Evolutionary conservation across 2,888 invertebrate genomes (phyloP), one percentile per base, ranked within the genome.

Genomic region (Pelosia muscerda): DNA sequence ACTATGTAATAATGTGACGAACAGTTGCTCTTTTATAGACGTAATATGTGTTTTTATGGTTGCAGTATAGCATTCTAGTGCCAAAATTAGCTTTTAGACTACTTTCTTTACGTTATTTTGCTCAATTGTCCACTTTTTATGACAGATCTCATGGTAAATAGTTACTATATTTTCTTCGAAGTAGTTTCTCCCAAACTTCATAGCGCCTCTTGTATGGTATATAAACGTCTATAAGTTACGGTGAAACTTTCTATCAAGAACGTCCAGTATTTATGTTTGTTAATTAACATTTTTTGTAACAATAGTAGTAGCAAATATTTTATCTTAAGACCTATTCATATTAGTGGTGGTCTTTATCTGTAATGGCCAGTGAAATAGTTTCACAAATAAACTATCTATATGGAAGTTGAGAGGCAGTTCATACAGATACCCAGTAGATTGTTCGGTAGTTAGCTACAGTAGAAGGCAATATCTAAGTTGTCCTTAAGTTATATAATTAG

Each of bases 1-100:
- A 67, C 80, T 42, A 26, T 57, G 77, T 68, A 71, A 77, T 75
- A 77, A 70, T 72, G 49, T 77, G 70, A 68, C 63, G 63, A 62
- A 76, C 60, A 66, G 26, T 53, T 31, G 31, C 54, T 28, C 22
- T 31, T 59, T 66, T 57, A 77, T 34, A 58, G 60, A 15, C 13
- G 59, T 65, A 65, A 65, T 65, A 65, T 58, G 62, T 71, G 68
- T 70, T 71, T 74, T 69, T 77, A 74, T 65, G 57, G 57, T 49
- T 34, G 28, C 28, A 53, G 25, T 60, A 54, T 25, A 38, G n/a
- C 34, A 13, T 53, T 49, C 11, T 22, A 15, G n/a, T n/a, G 13
- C 9, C n/a, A n/a, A 65, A 66, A 56, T 61, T 66, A 15, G 53
- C 22, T 49, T 65, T 49, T n/a, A 10, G 61, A n/a, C 10, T 49